Conservation (phyloP, 2,888 invertebrate species). For the Nomada hirtipes region DNA sequence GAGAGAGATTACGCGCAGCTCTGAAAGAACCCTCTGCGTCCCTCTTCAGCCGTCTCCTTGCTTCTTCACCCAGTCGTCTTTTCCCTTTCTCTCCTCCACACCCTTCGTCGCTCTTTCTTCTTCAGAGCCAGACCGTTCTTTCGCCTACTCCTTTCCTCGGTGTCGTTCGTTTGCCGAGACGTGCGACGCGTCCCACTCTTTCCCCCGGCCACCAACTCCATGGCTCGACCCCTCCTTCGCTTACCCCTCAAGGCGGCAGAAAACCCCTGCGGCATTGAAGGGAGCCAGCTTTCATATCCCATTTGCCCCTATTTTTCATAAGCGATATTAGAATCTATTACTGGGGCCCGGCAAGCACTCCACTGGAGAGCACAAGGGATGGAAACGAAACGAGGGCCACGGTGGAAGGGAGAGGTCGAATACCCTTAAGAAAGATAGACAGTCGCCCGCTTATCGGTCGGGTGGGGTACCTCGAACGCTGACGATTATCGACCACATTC, state of each 20-base stretch:
- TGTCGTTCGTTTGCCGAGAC: slow-evolving; percentile 49
- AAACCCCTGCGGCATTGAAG: slow-evolving; percentile 64
- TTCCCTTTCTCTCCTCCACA: background rate
- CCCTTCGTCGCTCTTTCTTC: slow-evolving; percentile 36
- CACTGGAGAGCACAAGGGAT: slow-evolving; percentile 47
- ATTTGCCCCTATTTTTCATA: slow-evolving; percentile 77
- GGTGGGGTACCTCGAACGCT: slow-evolving; percentile 73
- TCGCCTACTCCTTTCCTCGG: slow-evolving; percentile 53
- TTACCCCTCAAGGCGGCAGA: slow-evolving; percentile 28
- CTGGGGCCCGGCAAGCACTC: slow-evolving; percentile 64
- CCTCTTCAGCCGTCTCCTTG: slow-evolving; percentile 28
- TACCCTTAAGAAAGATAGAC: slow-evolving; percentile 70
- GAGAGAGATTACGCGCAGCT: slow-evolving; percentile 80
- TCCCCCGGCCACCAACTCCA: slow-evolving; percentile 7
- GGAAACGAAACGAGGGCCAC: slow-evolving; percentile 53
- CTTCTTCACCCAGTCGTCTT: background rate
- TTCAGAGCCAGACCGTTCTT: slow-evolving; percentile 55
- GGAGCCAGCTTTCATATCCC: slow-evolving; percentile 71
- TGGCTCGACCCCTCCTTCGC: slow-evolving; percentile 1
- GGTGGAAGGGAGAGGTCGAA: slow-evolving; percentile 46
- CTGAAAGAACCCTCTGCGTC: slow-evolving; percentile 73
- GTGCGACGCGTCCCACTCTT: slow-evolving; percentile 36
- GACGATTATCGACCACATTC: slow-evolving; percentile 78
- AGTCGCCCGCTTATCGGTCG: slow-evolving; percentile 71
- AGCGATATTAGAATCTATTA: slow-evolving; percentile 78